Percentiles rank a stretch among this genome's conserved stretches.
Evolutionary conservation across 2,797 vertebrate species (phyloP).

Genomic region (Protonibea diacanthus): DNA sequence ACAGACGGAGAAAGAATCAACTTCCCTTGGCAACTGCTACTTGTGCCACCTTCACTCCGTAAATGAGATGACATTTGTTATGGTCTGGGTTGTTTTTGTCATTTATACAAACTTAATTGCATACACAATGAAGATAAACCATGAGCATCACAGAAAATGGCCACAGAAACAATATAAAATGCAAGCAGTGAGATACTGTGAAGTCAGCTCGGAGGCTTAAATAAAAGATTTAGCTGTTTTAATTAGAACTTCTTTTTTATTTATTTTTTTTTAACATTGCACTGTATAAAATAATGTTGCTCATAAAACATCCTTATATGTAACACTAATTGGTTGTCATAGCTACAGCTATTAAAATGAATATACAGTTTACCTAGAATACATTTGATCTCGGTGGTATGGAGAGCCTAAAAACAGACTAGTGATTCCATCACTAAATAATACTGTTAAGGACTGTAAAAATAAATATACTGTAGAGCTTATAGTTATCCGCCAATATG

Average conservation of each 20-base stretch:
- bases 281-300: neutral
- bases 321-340: slow-evolving; percentile 9
- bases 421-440: too few species aligned
- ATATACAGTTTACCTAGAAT: too few species aligned
- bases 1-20: slow-evolving; percentile 52
- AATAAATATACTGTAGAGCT: neutral
- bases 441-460: neutral
- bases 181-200: slow-evolving; percentile 13
- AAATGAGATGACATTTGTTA: slow-evolving; percentile 22
- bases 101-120: slow-evolving; percentile 38
- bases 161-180: slow-evolving; percentile 2
- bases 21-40: slow-evolving; percentile 33
- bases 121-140: neutral
- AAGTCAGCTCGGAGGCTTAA: neutral
- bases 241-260: neutral
- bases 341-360: neutral
- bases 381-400: neutral
- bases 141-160: slow-evolving; percentile 6
- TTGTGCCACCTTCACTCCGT: slow-evolving; percentile 19
- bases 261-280: neutral
- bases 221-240: slow-evolving; percentile 1
- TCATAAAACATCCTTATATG: slow-evolving; percentile 2
- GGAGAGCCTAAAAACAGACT: neutral
- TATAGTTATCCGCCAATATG: neutral
- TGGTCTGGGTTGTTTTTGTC: slow-evolving; percentile 24